These are phyloP conservation scores for Rhinogobio ventralis DNA, from an alignment of 2,797 vertebrate species.

Conservation along the genomic window DNA sequence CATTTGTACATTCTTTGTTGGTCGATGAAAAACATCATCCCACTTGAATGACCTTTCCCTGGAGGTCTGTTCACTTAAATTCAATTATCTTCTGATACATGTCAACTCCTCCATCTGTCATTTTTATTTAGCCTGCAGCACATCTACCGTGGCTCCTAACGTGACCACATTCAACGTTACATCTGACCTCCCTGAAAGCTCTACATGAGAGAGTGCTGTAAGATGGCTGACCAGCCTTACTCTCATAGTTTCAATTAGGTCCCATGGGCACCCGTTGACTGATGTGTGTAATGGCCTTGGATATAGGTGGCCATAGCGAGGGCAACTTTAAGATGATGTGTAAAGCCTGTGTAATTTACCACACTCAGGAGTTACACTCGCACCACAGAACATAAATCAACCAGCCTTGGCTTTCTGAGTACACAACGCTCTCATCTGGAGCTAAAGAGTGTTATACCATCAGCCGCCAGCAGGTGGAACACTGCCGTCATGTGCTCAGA, in stretches of 20 bases:
- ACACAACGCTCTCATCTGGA: neutral
- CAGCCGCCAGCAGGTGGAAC: conserved; percentile 18
- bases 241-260: conserved; percentile 55
- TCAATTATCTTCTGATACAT: conserved; percentile 49
- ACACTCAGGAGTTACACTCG: conserved; percentile 40
- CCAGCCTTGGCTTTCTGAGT: conserved; percentile 2
- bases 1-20: conserved; percentile 23
- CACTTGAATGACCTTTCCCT: conserved; percentile 46
- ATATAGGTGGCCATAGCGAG: conserved; percentile 13
- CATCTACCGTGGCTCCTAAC: conserved; percentile 1
- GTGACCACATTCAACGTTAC: conserved; percentile 52
- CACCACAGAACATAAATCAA: conserved; percentile 49
- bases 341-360: conserved; percentile 42
- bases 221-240: conserved; percentile 43
- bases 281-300: conserved; percentile 57
- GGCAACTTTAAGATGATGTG: conserved; percentile 31
- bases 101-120: conserved; percentile 44
- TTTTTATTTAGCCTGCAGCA: conserved; percentile 48
- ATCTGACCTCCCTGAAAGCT: conserved; percentile 50
- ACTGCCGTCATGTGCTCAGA: neutral
- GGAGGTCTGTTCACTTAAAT: conserved; percentile 44
- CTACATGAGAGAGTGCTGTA: conserved; percentile 24
- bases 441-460: neutral
- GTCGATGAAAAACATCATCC: conserved; percentile 52
- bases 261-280: conserved; percentile 41